Evolutionary conservation across 1,140 invertebrate genomes (phyloP).

Genomic region (Goniozus legneri): DNA sequence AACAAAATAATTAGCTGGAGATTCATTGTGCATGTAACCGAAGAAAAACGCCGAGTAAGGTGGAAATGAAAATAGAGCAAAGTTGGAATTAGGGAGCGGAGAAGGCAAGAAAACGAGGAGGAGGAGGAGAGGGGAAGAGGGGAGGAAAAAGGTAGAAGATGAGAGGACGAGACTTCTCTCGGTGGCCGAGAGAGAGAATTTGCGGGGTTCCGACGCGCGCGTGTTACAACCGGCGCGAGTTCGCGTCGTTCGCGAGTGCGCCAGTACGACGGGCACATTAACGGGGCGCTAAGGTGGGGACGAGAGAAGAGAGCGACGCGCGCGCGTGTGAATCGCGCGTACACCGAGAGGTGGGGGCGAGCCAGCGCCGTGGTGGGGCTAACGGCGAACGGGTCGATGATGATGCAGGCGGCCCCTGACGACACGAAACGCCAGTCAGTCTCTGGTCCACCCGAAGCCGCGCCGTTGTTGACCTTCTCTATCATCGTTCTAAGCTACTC

Average conservation of each 20-base stretch:
- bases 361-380: constrained; percentile 20
- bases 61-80: not conserved
- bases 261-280: too few species aligned
- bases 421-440: constrained; percentile 46
- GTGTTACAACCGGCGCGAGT: too few species aligned
- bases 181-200: too few species aligned
- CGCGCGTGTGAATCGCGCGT: too few species aligned
- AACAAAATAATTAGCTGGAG: too few species aligned
- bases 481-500: constrained; percentile 43
- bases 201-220: constrained; percentile 21
- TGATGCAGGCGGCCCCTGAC: constrained; percentile 49
- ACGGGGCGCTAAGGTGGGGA: too few species aligned
- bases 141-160: not conserved
- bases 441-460: constrained; percentile 49
- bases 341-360: constrained; percentile 18
- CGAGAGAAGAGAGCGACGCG: too few species aligned
- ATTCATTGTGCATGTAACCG: too few species aligned
- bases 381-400: constrained; percentile 45
- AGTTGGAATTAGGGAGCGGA: not conserved
- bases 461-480: constrained; percentile 42
- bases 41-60: too few species aligned
- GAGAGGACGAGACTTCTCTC: too few species aligned
- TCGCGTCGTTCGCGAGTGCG: too few species aligned
- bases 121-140: not conserved
- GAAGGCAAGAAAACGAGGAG: not conserved